phyloP scores from a whole-genome alignment of 2,113 vertebrate species.

The Procavia capensis region DNA sequence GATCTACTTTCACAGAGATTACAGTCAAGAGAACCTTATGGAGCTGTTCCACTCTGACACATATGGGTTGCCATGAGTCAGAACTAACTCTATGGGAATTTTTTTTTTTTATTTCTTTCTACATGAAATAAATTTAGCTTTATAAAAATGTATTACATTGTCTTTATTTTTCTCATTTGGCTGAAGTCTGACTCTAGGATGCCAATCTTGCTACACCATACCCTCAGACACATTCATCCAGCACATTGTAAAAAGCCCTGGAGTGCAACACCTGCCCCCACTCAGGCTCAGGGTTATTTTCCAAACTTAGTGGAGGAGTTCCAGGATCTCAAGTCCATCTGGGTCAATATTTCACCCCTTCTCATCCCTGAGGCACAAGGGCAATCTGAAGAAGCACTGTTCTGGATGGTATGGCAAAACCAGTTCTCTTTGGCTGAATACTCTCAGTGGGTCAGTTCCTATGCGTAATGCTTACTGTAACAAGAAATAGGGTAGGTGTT shows the following conservation, averaged over 20 bases:
- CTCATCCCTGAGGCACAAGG: not conserved
- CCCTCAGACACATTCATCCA: not conserved
- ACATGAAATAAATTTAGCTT: not conserved
- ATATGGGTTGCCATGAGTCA: no score
- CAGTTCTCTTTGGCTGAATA: not conserved
- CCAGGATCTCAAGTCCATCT: not conserved
- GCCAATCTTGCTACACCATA: not conserved
- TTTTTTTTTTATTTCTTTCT: no score
- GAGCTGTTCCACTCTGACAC: no score
- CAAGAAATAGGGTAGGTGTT: not conserved
- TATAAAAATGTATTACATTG: not conserved
- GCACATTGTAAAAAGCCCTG: not conserved
- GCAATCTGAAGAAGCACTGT: not conserved
- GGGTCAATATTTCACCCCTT: not conserved
- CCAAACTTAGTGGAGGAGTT: not conserved
- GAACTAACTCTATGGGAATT: no score
- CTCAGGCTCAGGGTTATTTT: no score
- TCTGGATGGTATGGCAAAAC: not conserved
- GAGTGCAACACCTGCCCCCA: not conserved
- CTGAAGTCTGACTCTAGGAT: not conserved
- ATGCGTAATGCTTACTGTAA: not conserved
- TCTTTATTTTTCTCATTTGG: not conserved
- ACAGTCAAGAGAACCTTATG: no score
- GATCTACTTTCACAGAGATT: no score
- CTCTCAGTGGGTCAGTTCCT: not conserved